phyloP scores from a whole-genome alignment of 2,888 invertebrate species.

The Liopterus haemorrhoidalis region DNA sequence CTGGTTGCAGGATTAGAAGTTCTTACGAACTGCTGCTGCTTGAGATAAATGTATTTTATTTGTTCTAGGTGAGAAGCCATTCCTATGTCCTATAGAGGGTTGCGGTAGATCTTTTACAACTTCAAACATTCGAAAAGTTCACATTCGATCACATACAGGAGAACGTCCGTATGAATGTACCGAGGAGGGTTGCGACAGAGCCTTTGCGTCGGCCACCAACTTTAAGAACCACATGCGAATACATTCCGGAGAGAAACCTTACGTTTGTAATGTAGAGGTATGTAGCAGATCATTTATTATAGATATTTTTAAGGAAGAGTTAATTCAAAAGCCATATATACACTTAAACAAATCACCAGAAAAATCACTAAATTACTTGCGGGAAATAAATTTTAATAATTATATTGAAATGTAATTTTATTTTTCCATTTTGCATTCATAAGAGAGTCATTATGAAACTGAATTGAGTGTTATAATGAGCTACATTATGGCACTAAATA shows the following conservation, averaged over 20 bases:
- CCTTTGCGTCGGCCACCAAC: slow-evolving; percentile 63
- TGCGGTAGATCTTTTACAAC: slow-evolving; percentile 63
- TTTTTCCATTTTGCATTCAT: too few relatives aligned
- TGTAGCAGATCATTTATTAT: slow-evolving; percentile 22
- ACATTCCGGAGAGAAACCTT: slow-evolving; percentile 64
- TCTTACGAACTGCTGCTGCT: too few relatives aligned
- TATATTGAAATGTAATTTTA: too few relatives aligned
- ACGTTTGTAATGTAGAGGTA: slow-evolving; percentile 53
- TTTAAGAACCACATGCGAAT: slow-evolving; percentile 63
- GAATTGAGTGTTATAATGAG: too few relatives aligned
- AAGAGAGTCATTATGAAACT: too few relatives aligned
- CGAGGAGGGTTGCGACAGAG: slow-evolving; percentile 54
- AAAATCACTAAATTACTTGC: too few relatives aligned
- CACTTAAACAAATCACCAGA: too few relatives aligned
- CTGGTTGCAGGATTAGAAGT: not conserved
- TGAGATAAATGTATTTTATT: slow-evolving; percentile 2
- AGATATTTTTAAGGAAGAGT: not conserved
- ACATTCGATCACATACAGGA: slow-evolving; percentile 62
- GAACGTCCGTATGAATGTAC: slow-evolving; percentile 60
- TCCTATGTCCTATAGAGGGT: slow-evolving; percentile 51
- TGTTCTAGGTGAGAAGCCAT: slow-evolving; percentile 48
- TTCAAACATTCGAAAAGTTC: slow-evolving; percentile 62
- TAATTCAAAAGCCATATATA: too few relatives aligned
- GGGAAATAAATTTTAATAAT: too few relatives aligned
- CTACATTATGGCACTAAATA: too few relatives aligned